Evolutionary conservation across 2,113 vertebrate species (phyloP).

Genomic region (Chelonoidis abingdonii): DNA sequence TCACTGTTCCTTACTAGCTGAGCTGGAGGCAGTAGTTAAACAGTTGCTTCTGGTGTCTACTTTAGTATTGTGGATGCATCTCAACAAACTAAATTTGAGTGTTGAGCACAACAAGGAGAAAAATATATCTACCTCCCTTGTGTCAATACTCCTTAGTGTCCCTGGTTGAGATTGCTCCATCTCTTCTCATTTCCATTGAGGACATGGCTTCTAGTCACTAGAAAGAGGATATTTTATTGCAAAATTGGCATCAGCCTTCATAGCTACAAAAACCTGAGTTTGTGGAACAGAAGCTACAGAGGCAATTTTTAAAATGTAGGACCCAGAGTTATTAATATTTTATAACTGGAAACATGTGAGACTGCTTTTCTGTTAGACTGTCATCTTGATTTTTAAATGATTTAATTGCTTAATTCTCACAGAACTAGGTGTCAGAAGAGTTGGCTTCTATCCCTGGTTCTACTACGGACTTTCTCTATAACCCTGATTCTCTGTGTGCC

Average conservation of each 20-base stretch:
- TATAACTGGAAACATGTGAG: not conserved
- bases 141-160: not conserved
- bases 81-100: slow-evolving; percentile 1
- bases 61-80: not conserved
- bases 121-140: slow-evolving; percentile 21
- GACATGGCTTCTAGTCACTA: not conserved
- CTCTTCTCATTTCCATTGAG: not conserved
- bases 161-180: not conserved
- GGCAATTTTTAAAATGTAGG: not conserved
- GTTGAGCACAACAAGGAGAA: not conserved
- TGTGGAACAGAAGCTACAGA: not conserved
- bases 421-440: not conserved
- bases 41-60: not conserved
- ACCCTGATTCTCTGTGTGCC: not conserved
- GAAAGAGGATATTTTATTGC: not conserved
- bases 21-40: not conserved
- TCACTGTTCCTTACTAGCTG: not conserved
- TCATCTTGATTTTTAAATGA: not conserved
- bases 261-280: not conserved
- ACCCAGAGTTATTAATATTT: not conserved
- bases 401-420: not conserved
- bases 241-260: not conserved
- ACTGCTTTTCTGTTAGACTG: not conserved
- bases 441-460: not conserved
- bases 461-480: not conserved